Conservation (phyloP, 2,888 invertebrate species). For the Liodrosophila aerea region DNA sequence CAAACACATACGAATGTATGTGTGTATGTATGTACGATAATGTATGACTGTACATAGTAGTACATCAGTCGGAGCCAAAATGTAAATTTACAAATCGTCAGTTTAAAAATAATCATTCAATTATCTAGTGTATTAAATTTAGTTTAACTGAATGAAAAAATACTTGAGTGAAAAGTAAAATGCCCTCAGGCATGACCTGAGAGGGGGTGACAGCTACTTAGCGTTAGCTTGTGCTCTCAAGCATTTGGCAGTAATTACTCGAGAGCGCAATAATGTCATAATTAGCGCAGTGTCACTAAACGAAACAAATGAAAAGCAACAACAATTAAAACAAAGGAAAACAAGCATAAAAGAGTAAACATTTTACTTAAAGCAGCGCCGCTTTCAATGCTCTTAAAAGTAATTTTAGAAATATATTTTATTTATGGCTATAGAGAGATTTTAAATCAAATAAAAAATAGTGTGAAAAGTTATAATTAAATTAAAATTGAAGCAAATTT, state of each 20-base stretch:
- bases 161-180: conserved; percentile 27
- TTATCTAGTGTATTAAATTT: conserved; percentile 21
- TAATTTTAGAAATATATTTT: conserved; percentile 7
- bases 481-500: no score
- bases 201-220: conserved; percentile 48
- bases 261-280: conserved; percentile 58
- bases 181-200: conserved; percentile 1
- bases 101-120: conserved; percentile 67
- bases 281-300: conserved; percentile 56
- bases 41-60: conserved; percentile 5
- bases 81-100: conserved; percentile 56
- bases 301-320: neutral
- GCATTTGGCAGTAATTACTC: conserved; percentile 75
- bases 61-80: conserved; percentile 47
- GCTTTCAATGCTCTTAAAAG: conserved; percentile 1
- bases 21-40: neutral
- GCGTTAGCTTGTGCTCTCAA: conserved; percentile 58
- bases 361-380: conserved; percentile 2
- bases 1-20: conserved; percentile 9
- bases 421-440: neutral
- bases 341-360: conserved; percentile 1
- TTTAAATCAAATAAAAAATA: no score
- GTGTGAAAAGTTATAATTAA: no score
- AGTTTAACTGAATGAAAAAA: no score
- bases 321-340: conserved; percentile 23